Base-by-base conservation (phyloP, 2,113 vertebrate species). In the Vireo altiloquus region DNA sequence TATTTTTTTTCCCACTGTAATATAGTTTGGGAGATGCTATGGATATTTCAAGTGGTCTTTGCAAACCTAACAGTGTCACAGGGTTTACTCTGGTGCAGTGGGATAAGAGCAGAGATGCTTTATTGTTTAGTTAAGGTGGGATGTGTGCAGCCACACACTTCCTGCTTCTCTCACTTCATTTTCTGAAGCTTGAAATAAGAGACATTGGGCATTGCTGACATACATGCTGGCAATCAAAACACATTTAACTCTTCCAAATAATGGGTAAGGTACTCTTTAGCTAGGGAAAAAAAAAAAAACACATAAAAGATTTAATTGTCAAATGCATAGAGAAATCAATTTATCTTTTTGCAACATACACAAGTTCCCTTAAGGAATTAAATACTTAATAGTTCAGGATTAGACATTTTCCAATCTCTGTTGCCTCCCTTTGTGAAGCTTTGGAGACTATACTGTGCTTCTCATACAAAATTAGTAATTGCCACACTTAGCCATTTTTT, bases 191-290 rank as follows among this genome's bases (percentile, higher is more conserved):
- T 70, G 77, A 81, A 89, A 42, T 39, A 75, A 63, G 27, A 64
- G 25, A 63, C 5, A 35, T 4, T 70, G 8, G 31, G 22, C 30
- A 50, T 30, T 82, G 33, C 20, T 77, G 61, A n/a, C 50, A 47
- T 17, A 10, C 19, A 47, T 63, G 22, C 11, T 52, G 40, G 13
- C 16, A 91, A 40, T 54, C 33, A 39, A 7, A 61, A 15, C 3
- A 3, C 21, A 1, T 23, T 65, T 37, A 35, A 53, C 5, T 81
- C n/a, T 91, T 78, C 28, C 33, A 84, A 59, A 71, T 56, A 8
- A 39, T 0, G 1, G 13, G 18, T 10, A 77, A 75, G 16, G 22
- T 42, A 63, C 7, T 1, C 7, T 9, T 6, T n/a, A 37, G 8
- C 11, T 12, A 49, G n/a, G 6, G 39, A 13, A 40, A 42, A 42